Percentiles rank a stretch among this genome's conserved stretches.
These are phyloP conservation scores for Drosophila chauvacae DNA, from an alignment of 1,140 invertebrate species.

Conservation along the genomic window DNA sequence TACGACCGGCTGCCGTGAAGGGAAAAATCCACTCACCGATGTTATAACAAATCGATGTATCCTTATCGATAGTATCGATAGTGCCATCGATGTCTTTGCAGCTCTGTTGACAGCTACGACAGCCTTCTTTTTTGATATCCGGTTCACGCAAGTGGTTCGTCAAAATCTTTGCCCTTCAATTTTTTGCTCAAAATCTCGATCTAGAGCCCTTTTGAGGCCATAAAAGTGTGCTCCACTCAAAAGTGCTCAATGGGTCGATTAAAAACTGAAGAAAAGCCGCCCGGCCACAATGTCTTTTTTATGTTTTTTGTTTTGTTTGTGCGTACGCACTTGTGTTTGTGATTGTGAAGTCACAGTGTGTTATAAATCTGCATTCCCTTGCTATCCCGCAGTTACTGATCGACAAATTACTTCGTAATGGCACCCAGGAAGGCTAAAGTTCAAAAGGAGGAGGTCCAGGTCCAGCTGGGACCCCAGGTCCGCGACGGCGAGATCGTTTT, in stretches of 20 bases:
- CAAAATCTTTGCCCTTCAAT: constrained; percentile 25
- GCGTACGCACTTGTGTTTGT: constrained; percentile 50
- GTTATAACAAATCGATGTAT: not conserved
- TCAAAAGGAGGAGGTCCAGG: constrained; percentile 98
- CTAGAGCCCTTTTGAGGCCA: constrained; percentile 10
- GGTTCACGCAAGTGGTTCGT: constrained; percentile 81
- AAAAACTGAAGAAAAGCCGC: constrained; percentile 1
- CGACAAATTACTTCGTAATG: constrained; percentile 87
- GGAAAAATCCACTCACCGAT: not conserved
- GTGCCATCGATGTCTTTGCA: constrained; percentile 14
- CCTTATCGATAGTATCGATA: not conserved
- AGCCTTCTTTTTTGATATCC: constrained; percentile 82
- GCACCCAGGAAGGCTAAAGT: constrained; percentile 98
- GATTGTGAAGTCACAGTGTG: constrained; percentile 24
- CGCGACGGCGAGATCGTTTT: constrained; percentile 99
- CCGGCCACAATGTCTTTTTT: constrained; percentile 23
- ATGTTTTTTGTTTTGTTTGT: constrained; percentile 51
- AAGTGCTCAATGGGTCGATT: constrained; percentile 6
- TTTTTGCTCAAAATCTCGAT: constrained; percentile 27
- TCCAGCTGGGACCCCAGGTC: constrained; percentile 98
- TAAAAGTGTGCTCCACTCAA: constrained; percentile 3
- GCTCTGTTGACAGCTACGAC: constrained; percentile 50
- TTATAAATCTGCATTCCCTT: constrained; percentile 16
- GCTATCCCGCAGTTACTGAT: constrained; percentile 56
- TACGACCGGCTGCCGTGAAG: not conserved